These are phyloP conservation scores for Nephrotoma flavescens DNA, from an alignment of 2,888 invertebrate genomes.

Conservation along the genomic window DNA sequence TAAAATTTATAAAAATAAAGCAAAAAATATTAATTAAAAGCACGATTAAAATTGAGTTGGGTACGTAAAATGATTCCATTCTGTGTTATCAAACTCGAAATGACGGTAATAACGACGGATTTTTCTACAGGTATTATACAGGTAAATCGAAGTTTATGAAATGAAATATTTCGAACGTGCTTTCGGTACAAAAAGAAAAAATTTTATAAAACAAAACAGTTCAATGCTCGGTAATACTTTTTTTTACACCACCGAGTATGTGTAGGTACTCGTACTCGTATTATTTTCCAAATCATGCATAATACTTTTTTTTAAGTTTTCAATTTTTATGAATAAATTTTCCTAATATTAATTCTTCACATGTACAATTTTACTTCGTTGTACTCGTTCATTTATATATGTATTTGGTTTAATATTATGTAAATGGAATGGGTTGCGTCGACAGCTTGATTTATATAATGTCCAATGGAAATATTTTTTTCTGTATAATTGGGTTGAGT, in stretches of 20 bases:
- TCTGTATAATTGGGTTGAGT: neutral
- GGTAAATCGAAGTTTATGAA: neutral
- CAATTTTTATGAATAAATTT: neutral
- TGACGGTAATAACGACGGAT: neutral
- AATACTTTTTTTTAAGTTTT: neutral
- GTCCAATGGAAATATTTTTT: neutral
- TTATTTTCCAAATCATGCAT: neutral
- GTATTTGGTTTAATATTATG: neutral
- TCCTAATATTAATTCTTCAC: neutral
- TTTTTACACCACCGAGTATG: neutral
- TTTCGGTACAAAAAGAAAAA: neutral
- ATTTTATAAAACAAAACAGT: neutral
- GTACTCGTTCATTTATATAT: neutral
- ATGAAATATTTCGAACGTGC: neutral
- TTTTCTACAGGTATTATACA: neutral
- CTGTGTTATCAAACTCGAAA: neutral
- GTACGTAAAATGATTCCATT: neutral
- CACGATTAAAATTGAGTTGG: neutral
- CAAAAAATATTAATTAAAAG: neutral
- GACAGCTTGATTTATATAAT: neutral
- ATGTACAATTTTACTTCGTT: neutral
- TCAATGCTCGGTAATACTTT: neutral
- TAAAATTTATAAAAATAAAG: neutral
- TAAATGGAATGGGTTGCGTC: neutral
- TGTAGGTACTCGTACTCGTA: neutral